Evolutionary conservation across 1,140 invertebrate genomes (phyloP).

Genomic region (Aphis craccivora): DNA sequence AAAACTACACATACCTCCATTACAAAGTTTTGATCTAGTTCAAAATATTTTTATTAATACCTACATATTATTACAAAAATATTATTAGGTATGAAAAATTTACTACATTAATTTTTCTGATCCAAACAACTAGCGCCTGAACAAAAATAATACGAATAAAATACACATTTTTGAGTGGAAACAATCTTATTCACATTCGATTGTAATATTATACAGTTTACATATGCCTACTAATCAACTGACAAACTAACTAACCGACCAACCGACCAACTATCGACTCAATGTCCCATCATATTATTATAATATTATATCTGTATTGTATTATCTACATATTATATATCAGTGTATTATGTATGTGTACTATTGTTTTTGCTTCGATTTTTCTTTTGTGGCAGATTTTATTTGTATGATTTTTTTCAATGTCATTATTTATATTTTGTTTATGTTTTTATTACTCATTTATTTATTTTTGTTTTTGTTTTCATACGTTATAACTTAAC

Average conservation of each 20-base stretch:
- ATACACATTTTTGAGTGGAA: not conserved
- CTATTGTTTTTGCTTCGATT: conserved; percentile 1
- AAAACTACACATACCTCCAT: not conserved
- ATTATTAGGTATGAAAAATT: not conserved
- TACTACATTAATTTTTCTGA: not conserved
- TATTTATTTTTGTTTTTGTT: conserved; percentile 60
- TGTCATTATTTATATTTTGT: conserved; percentile 47
- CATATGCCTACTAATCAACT: not conserved
- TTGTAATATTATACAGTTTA: too few relatives aligned
- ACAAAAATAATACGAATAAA: not conserved
- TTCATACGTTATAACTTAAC: conserved; percentile 61
- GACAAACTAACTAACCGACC: not conserved
- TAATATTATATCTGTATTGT: not conserved
- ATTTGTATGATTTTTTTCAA: not conserved
- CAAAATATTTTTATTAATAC: too few relatives aligned
- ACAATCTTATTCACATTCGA: too few relatives aligned
- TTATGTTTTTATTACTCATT: conserved; percentile 34
- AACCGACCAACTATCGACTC: not conserved
- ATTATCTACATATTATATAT: not conserved
- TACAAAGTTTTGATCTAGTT: too few relatives aligned
- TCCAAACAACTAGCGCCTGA: not conserved
- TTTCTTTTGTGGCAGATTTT: conserved; percentile 34
- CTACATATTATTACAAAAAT: too few relatives aligned
- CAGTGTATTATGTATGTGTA: not conserved
- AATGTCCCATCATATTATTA: not conserved